phyloP scores from a whole-genome alignment of 2,797 vertebrate species.

The Lepus townsendii region DNA sequence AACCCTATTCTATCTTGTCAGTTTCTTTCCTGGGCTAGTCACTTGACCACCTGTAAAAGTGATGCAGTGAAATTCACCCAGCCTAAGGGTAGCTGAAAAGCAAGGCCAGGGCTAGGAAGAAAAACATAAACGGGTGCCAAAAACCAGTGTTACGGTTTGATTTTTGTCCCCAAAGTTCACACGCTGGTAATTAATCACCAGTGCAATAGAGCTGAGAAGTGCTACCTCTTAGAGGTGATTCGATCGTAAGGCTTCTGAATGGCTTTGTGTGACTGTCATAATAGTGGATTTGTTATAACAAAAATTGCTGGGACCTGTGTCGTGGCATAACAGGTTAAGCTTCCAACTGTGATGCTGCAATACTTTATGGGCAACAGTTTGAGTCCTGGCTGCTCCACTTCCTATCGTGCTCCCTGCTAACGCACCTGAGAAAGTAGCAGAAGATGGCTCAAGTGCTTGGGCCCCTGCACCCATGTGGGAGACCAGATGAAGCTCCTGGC shows the following conservation, averaged over 20 bases:
- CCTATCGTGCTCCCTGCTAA: no score
- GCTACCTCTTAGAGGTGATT: background rate
- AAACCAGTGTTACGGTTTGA: background rate
- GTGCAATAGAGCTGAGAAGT: background rate
- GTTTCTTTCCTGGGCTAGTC: background rate
- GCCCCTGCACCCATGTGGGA: no score
- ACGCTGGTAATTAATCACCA: background rate
- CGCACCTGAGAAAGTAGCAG: no score
- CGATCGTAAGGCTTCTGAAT: background rate
- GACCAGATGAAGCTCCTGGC: no score
- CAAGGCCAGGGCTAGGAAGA: background rate
- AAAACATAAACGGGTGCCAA: background rate
- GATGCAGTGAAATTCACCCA: background rate
- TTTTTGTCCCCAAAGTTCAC: background rate
- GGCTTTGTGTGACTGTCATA: background rate
- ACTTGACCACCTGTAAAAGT: background rate
- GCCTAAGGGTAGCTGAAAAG: background rate
- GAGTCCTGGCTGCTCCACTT: no score
- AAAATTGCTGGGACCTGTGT: no score
- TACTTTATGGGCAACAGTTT: no score
- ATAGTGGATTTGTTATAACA: background rate
- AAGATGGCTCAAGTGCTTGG: no score
- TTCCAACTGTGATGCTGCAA: no score
- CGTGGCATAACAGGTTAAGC: no score
- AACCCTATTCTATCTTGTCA: background rate